phyloP scores from a whole-genome alignment of 2,113 vertebrate genomes.

The Cyprinodon brontotheroides region DNA sequence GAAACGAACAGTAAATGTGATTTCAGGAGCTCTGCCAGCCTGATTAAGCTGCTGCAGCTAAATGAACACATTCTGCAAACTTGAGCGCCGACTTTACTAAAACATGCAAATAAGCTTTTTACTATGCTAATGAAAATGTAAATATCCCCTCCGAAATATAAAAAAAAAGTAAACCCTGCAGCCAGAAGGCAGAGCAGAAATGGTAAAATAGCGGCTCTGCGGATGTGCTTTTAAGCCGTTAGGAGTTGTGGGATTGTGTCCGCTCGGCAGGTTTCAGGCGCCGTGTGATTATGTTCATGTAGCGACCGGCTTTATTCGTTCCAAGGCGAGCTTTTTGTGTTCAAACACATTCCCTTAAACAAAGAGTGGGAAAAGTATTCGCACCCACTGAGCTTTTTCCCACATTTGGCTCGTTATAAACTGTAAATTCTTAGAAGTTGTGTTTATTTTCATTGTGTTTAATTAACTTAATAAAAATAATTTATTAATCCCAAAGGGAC shows the following conservation, averaged over 20 bases:
- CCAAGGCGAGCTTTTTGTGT: background rate
- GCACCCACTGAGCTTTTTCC: background rate
- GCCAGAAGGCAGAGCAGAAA: conserved; percentile 19
- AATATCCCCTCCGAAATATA: conserved; percentile 28
- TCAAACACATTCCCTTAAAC: background rate
- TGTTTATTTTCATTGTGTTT: no score
- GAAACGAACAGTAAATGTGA: conserved; percentile 27
- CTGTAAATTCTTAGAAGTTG: background rate
- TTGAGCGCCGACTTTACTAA: conserved; percentile 53
- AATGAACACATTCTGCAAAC: conserved; percentile 47
- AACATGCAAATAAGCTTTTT: conserved; percentile 58
- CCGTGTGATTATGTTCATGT: background rate
- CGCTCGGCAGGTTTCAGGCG: background rate
- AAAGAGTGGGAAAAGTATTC: background rate
- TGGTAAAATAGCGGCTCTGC: background rate
- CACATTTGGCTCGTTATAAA: background rate
- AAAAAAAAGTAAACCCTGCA: conserved; percentile 40
- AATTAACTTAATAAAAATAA: no score
- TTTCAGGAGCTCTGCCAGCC: conserved; percentile 42
- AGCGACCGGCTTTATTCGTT: conserved; percentile 2
- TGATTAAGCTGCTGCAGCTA: conserved; percentile 31
- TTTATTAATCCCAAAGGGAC: no score
- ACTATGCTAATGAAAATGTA: conserved; percentile 58
- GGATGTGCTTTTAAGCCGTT: conserved; percentile 3
- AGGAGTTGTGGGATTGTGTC: background rate